Evolutionary conservation across 2,797 vertebrate genomes (phyloP), one percentile per base, ranked within the genome.

Genomic region (Clarias laeviceps): DNA sequence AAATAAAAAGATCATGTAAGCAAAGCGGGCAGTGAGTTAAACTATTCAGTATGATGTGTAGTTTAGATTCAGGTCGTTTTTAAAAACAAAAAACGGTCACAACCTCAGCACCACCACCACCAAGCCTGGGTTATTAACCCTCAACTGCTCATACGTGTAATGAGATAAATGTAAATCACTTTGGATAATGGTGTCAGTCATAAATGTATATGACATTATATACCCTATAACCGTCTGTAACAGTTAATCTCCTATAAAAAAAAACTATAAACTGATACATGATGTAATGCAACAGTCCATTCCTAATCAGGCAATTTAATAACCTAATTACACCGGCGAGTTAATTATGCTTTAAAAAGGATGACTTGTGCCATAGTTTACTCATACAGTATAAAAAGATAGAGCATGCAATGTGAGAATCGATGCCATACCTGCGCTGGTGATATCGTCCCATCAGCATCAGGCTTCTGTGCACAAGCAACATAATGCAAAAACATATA

Each of bases 391-490:
- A 34, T 32, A 57, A 56, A 32, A 59, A 1, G 0, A 70, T 0
- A n/a, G 57, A 27, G 24, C 15, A 57, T 22, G 29, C 54, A 56
- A 74, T 14, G 7, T 56, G 56, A 34, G 3, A 64, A 70, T 34
- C 24, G 32, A 14, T 40, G 15, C 5, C 32, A 29, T 95, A 96
- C 96, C 95, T 96, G 96, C 93, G 94, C 92, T 89, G 93, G 91
- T 91, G 93, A 90, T 86, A 93, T 85, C 84, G 93, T 94, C 90
- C 93, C 91, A 88, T 96, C 94, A 89, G 92, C 90, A 81, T 94
- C 95, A 86, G 34, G 88, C 89, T 95, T 96, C 96, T 97, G 89
- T 45, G 89, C 91, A 90, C 82, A 86, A 82, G n/a, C 29, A 70
- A 62, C 61, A 80, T 0, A 7, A n/a, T 9, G 54, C 29, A 37